Conservation (phyloP, 2,888 invertebrate species). For the Brenthis ino region DNA sequence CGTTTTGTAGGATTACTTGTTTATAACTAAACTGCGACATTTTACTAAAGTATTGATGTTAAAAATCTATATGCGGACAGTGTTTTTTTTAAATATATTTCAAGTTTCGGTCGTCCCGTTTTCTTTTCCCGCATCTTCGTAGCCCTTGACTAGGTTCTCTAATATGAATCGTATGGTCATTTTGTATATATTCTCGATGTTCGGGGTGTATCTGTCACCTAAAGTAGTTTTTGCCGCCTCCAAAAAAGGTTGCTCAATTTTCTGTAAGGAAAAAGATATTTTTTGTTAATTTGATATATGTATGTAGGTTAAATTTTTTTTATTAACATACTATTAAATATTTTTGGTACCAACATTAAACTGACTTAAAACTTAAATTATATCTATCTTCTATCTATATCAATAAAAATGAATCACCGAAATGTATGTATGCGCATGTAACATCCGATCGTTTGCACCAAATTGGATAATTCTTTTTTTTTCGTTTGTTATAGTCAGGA, state of each 20-base stretch:
- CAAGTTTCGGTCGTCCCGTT: conserved; percentile 46
- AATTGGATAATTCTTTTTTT: no score
- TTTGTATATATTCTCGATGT: conserved; percentile 94
- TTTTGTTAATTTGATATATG: not conserved
- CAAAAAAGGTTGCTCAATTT: conserved; percentile 94
- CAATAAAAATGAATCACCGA: no score
- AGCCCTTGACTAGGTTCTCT: conserved; percentile 91
- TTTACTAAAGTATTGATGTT: no score
- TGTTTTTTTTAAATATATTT: not conserved
- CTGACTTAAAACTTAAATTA: no score
- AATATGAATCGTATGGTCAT: conserved; percentile 93
- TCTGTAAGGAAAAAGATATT: conserved; percentile 80
- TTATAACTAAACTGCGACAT: no score
- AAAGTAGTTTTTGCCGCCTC: conserved; percentile 92
- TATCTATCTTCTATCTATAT: no score
- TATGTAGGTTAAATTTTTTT: not conserved
- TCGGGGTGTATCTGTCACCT: conserved; percentile 93
- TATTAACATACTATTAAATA: not conserved
- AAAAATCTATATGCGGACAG: no score
- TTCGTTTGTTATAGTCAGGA: no score
- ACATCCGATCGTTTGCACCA: no score
- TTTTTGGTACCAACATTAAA: not conserved
- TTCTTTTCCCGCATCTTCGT: conserved; percentile 73
- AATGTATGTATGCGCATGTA: no score
- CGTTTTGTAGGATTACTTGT: no score